Evolutionary conservation across 2,888 invertebrate species (phyloP), one percentile per base, ranked within the genome.

Genomic region (Nomada ferruginata): DNA sequence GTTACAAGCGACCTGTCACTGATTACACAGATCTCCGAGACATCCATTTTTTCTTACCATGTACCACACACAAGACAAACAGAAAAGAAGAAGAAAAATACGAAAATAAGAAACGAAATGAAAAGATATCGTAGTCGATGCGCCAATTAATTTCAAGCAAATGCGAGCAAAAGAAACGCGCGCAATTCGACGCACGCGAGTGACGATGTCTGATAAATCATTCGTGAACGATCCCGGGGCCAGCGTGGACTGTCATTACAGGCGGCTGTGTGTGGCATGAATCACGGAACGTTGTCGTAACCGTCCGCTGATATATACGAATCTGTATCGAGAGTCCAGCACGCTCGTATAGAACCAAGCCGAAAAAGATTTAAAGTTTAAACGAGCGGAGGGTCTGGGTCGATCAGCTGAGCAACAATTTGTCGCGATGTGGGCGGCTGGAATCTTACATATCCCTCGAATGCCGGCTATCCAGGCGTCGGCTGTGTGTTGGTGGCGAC

Each of bases 331-430:
- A 15, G 71, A 29, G 23, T 63, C 47, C 61, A 36, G 26, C 42
- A 29, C 13, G 57, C 29, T 44, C 36, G 7, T n/a, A 20, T 26
- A 7, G 2, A 52, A 29, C 55, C 20, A 42, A 52, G 42, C 59
- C 44, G 66, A 75, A 73, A 73, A 85, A 75, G 78, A 80, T 87
- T 85, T 50, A 82, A 85, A 85, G 85, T 80, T 85, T 66, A 53
- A 68, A 61, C 70, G 59, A 47, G 66, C 79, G 68, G 74, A 75
- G 81, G 84, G 74, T 79, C 83, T 18, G 77, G 47, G 18, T 68
- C 84, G 88, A 87, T 88, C 88, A 85, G 85, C 88, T 84, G 88
- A 83, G 88, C 84, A 83, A 87, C 88, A 85, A 88, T 88, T 88
- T 88, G 86, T 88, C 86, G 87, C 74, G 75, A 84, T 82, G 85